Base-by-base conservation (phyloP, 2,888 invertebrate genomes). In the Frankliniella intonsa region DNA sequence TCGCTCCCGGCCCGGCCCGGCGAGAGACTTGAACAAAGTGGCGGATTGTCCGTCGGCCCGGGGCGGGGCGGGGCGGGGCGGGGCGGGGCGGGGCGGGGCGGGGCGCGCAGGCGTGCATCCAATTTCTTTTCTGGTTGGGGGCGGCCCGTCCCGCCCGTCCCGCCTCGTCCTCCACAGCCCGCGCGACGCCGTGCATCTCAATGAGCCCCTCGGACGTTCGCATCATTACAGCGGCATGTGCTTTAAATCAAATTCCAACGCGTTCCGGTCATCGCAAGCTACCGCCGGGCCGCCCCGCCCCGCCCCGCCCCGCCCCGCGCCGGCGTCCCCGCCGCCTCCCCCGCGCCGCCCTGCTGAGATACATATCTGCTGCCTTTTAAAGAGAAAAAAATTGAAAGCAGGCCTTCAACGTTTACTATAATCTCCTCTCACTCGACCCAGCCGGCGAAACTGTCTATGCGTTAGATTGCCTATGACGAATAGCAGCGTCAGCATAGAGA, bases 171-270 rank as follows among this genome's bases (percentile, higher is more conserved):
- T 38, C 38, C 38, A 38, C 3, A 3, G 38, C 38, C 38, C 3
- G 38, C 38, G 38, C 38, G 38, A 38, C 62, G 62, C 22, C 69
- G 12, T 25, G 69, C 69, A 76, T 76, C 22, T 25, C 69, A 76
- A 76, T 76, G 69, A 76, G 69, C 25, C 25, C 22, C n/a, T 65
- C n/a, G 69, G 19, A 69, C 69, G 69, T 22, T n/a, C 22, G 69
- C 69, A 76, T 76, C 69, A 76, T 76, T 76, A 76, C 9, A 22
- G 25, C 69, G 69, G 69, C 69, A 76, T 76, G 69, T 76, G 69
- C 69, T 22, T 76, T 76, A 76, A 76, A 76, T 76, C 69, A 76
- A 76, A 76, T 76, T 76, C 69, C 69, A 76, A 76, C 69, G 69
- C 69, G 69, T 76, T 76, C 22, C 69, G 69, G 69, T 76, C 22